These are phyloP conservation scores for Lophochroa leadbeateri DNA, from an alignment of 2,113 vertebrate species.

Conservation along the genomic window DNA sequence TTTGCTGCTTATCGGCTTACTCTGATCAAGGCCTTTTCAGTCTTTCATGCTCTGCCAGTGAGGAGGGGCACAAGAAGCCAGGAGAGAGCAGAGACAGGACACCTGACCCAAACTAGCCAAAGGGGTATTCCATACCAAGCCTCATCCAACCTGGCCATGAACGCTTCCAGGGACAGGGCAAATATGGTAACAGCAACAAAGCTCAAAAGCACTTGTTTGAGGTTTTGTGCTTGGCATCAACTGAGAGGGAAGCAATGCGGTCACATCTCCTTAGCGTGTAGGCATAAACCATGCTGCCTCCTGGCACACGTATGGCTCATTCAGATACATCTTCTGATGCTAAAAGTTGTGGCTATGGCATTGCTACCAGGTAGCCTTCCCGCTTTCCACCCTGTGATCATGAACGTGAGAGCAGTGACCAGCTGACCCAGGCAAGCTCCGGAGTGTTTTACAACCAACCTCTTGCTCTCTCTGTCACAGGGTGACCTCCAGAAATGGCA, in stretches of 20 bases:
- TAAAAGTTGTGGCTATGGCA: not conserved
- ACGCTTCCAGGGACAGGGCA: not conserved
- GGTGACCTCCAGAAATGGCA: not conserved
- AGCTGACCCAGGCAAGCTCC: not conserved
- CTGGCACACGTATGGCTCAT: not conserved
- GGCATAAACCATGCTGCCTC: not conserved
- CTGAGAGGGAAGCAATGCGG: not conserved
- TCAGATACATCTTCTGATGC: not conserved
- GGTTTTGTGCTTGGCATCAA: not conserved
- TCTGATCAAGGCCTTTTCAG: not conserved
- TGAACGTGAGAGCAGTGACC: rapidly evolving
- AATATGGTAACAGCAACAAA: not conserved
- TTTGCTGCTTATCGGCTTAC: not conserved
- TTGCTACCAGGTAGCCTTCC: not conserved
- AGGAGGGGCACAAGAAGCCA: not conserved
- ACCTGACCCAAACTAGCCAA: not conserved
- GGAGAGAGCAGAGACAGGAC: not conserved
- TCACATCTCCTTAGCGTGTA: rapidly evolving
- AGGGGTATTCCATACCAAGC: not conserved
- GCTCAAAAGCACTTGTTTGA: not conserved
- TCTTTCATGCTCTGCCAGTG: not conserved
- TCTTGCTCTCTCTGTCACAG: not conserved
- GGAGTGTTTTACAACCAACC: not conserved
- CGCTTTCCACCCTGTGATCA: not conserved
- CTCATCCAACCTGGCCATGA: not conserved